These are phyloP conservation scores for Slavum lentiscoides DNA, from an alignment of 2,888 invertebrate species.

Conservation along the genomic window DNA sequence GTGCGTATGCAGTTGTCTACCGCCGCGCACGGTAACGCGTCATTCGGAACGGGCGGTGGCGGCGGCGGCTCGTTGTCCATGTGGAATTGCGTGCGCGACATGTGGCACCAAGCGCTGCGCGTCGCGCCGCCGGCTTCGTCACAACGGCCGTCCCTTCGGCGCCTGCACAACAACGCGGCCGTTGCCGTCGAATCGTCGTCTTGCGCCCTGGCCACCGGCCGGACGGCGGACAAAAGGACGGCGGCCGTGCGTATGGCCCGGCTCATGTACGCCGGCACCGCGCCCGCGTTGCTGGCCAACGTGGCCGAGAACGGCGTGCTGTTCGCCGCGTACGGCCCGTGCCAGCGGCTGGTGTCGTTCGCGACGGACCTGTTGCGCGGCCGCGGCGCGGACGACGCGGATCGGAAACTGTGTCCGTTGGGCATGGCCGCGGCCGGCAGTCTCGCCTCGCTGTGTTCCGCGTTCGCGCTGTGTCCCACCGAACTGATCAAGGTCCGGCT, in stretches of 20 bases:
- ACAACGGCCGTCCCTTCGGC: not conserved
- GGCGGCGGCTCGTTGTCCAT: constrained; percentile 7
- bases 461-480: constrained; percentile 60
- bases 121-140: not conserved
- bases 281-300: constrained; percentile 93
- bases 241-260: constrained; percentile 23
- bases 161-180: not conserved
- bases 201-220: not conserved
- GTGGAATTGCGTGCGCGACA: constrained; percentile 42
- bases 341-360: constrained; percentile 11
- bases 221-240: not conserved
- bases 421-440: constrained; percentile 61
- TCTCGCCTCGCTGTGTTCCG: constrained; percentile 63
- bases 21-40: constrained; percentile 67
- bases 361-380: not conserved
- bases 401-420: constrained; percentile 59
- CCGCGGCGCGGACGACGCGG: not conserved
- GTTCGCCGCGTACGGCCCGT: constrained; percentile 33
- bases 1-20: constrained; percentile 98
- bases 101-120: constrained; percentile 24
- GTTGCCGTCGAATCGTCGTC: not conserved
- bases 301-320: constrained; percentile 97
- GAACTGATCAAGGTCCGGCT: constrained; percentile 42
- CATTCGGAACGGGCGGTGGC: not conserved
- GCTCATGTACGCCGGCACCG: constrained; percentile 83